phyloP scores from a whole-genome alignment of 2,888 invertebrate species.

The Didymodactylos carnosus region DNA sequence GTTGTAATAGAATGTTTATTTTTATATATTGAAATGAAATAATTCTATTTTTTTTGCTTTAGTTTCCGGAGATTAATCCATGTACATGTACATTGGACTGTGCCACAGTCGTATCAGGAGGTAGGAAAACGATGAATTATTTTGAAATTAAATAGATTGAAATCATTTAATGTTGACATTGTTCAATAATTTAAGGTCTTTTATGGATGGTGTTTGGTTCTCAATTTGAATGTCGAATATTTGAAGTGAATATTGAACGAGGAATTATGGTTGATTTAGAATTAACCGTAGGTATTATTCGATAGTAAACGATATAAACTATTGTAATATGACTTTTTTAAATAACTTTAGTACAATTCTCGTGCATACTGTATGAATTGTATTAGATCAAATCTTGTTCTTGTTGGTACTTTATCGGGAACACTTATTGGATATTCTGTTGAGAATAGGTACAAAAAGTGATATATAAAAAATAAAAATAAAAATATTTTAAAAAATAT shows the following conservation, averaged over 20 bases:
- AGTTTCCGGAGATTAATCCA: background rate
- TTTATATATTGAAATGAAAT: background rate
- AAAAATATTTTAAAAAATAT: background rate
- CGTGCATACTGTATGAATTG: constrained; percentile 34
- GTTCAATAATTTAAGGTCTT: constrained; percentile 26
- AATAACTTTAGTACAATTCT: constrained; percentile 34
- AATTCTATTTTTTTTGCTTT: background rate
- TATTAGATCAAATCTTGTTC: constrained; percentile 27
- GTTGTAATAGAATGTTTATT: background rate
- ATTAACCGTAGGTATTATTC: constrained; percentile 23
- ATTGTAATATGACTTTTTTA: too few relatives aligned
- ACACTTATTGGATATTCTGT: constrained; percentile 32
- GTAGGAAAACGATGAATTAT: constrained; percentile 17
- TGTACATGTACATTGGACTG: constrained; percentile 21
- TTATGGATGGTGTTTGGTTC: constrained; percentile 34
- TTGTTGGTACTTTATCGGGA: constrained; percentile 36
- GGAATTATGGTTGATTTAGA: constrained; percentile 27
- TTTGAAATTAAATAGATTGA: background rate
- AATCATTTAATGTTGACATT: too few relatives aligned
- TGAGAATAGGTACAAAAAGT: constrained; percentile 21
- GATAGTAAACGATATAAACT: background rate
- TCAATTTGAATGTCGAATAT: constrained; percentile 25
- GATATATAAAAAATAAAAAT: background rate
- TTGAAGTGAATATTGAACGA: constrained; percentile 27
- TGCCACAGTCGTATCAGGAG: constrained; percentile 24